Evolutionary conservation across 2,797 vertebrate genomes (phyloP).

Genomic region (Intellagama lesueurii): DNA sequence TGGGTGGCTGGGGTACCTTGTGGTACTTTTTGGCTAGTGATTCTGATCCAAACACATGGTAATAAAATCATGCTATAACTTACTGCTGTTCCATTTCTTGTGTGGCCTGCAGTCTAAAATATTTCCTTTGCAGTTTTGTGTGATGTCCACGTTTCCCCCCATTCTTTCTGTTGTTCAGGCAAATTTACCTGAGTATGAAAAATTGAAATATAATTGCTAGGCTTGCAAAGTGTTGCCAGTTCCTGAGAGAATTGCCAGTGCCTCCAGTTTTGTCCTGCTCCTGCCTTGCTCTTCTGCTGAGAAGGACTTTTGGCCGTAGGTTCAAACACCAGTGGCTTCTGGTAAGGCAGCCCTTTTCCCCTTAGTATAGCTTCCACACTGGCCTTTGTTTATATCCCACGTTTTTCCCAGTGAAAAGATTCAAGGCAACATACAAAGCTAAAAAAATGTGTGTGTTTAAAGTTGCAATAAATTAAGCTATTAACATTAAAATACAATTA

Average conservation of each 20-base stretch:
- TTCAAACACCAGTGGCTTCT: background rate
- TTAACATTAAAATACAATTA: too few relatives aligned
- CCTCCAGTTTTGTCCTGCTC: background rate
- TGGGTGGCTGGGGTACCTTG: slow-evolving; percentile 16
- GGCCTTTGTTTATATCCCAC: too few relatives aligned
- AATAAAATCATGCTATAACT: slow-evolving; percentile 36
- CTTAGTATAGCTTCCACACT: too few relatives aligned
- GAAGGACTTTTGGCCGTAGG: background rate
- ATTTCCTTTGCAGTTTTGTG: background rate
- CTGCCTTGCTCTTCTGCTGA: background rate
- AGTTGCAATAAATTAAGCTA: too few relatives aligned
- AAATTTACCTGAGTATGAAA: background rate
- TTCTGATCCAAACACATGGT: slow-evolving; percentile 17
- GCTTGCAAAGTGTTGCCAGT: background rate
- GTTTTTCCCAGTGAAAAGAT: too few relatives aligned
- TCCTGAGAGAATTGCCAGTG: background rate
- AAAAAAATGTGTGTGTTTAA: too few relatives aligned
- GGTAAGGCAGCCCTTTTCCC: background rate
- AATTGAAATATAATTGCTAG: background rate
- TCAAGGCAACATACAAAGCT: too few relatives aligned
- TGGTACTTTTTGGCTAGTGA: slow-evolving; percentile 11
- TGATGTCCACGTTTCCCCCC: background rate
- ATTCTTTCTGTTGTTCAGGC: background rate
- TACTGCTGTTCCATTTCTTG: slow-evolving; percentile 23
- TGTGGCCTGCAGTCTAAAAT: slow-evolving; percentile 2